Evolutionary conservation across 2,797 vertebrate genomes (phyloP).

Genomic region (Thaleichthys pacificus): DNA sequence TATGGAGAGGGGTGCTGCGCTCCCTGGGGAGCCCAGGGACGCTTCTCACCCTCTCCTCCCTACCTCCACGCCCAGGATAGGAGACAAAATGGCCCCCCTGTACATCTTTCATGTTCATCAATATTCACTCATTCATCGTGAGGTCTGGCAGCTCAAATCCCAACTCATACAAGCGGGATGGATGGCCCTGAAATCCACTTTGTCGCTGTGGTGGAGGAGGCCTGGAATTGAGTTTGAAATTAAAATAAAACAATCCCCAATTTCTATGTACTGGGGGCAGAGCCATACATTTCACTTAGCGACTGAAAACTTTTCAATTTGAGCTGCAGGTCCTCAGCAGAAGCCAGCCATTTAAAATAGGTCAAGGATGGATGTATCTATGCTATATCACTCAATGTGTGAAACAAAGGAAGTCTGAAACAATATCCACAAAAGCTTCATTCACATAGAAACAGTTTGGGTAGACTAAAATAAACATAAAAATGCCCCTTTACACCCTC

Average conservation of each 20-base stretch:
- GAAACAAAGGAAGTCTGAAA: conserved; percentile 53
- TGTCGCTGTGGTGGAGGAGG: conserved; percentile 54
- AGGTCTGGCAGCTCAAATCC: conserved; percentile 81
- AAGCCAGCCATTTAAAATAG: conserved; percentile 75
- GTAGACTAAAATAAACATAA: conserved; percentile 31
- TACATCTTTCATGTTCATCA: conserved; percentile 83
- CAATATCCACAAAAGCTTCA: conserved; percentile 28
- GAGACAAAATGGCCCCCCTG: conserved; percentile 60
- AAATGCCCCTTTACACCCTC: conserved; percentile 2
- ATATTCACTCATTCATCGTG: conserved; percentile 81
- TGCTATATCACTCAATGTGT: conserved; percentile 22
- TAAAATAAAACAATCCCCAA: conserved; percentile 79
- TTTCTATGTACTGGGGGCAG: conserved; percentile 68
- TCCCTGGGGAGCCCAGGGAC: conserved; percentile 74
- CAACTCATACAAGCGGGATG: conserved; percentile 66
- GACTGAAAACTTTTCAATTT: conserved; percentile 82
- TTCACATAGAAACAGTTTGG: neutral
- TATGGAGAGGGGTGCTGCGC: conserved; percentile 78
- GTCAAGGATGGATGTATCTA: conserved; percentile 75
- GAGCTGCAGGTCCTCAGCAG: conserved; percentile 66
- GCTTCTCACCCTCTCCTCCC: conserved; percentile 50
- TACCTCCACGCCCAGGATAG: conserved; percentile 41
- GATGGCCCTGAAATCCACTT: conserved; percentile 68
- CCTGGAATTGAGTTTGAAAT: conserved; percentile 79
- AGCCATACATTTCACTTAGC: conserved; percentile 78